phyloP scores from a whole-genome alignment of 2,888 invertebrate genomes.

The Ectobius pallidus region DNA sequence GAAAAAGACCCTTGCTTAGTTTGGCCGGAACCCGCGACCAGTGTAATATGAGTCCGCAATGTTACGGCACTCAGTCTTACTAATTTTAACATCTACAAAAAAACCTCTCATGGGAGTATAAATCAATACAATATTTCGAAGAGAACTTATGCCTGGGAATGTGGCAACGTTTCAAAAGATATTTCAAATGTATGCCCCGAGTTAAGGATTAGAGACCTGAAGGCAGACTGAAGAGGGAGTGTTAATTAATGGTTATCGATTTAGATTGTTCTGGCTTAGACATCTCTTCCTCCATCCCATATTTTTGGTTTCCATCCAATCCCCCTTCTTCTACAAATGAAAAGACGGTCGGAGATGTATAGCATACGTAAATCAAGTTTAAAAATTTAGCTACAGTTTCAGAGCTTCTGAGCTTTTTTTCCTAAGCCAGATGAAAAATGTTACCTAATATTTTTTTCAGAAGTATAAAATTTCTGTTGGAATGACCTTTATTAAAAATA shows the following conservation, averaged over 20 bases:
- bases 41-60: no score
- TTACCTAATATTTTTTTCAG: no score
- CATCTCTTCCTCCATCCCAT: conserved; percentile 17
- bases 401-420: no score
- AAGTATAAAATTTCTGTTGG: no score
- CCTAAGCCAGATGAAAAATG: no score
- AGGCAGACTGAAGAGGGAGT: conserved; percentile 8
- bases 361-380: conserved; percentile 21
- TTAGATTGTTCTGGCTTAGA: conserved; percentile 29
- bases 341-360: conserved; percentile 24
- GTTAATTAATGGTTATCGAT: conserved; percentile 32
- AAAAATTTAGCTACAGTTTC: no score
- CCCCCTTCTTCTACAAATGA: conserved; percentile 18
- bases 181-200: conserved; percentile 17
- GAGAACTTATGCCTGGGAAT: background rate
- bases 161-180: conserved; percentile 30
- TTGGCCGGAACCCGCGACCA: no score
- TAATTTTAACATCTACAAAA: no score
- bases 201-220: conserved; percentile 26
- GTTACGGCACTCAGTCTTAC: no score
- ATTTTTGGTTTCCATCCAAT: conserved; percentile 30
- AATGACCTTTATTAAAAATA: no score
- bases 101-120: no score
- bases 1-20: no score
- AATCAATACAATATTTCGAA: conserved; percentile 21